A percentile compares a stretch with the other conserved stretches of the same genome.
Evolutionary conservation across 2,113 vertebrate genomes (phyloP).

Genomic region (Laterallus jamaicensis): DNA sequence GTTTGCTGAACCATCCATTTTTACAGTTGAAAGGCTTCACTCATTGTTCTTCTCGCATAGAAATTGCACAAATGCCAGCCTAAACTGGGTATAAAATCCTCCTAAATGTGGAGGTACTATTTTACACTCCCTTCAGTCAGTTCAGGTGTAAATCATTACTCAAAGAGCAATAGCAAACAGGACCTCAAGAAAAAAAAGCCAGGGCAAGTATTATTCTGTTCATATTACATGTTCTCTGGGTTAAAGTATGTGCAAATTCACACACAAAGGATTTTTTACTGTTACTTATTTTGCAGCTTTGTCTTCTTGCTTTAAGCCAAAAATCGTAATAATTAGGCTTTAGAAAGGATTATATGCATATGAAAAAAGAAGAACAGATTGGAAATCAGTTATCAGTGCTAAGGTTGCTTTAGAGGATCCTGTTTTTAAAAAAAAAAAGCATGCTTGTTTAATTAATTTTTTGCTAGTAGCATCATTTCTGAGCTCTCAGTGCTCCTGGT

Average conservation of each 20-base stretch:
- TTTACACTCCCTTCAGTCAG: not conserved
- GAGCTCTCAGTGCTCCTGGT: not conserved
- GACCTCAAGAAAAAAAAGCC: not conserved
- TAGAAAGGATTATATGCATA: not conserved
- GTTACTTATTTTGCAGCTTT: not conserved
- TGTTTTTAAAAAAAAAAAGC: not conserved
- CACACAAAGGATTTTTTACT: not conserved
- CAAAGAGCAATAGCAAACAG: not conserved
- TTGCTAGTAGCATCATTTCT: not conserved
- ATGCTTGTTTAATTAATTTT: not conserved
- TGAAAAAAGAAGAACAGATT: not conserved
- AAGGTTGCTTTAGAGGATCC: not conserved
- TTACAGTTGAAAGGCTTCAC: slow-evolving; percentile 17
- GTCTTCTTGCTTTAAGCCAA: not conserved
- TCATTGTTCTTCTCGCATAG: not conserved
- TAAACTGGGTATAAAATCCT: not conserved
- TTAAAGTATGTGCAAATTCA: not conserved
- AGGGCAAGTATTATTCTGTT: not conserved
- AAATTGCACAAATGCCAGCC: not conserved
- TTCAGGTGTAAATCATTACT: not conserved
- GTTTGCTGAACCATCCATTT: slow-evolving; percentile 38
- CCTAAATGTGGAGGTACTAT: not conserved
- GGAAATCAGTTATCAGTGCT: not conserved
- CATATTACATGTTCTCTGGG: not conserved
- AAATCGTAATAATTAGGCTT: not conserved